Base-by-base conservation (phyloP, 2,113 vertebrate genomes). In the Daubentonia madagascariensis region DNA sequence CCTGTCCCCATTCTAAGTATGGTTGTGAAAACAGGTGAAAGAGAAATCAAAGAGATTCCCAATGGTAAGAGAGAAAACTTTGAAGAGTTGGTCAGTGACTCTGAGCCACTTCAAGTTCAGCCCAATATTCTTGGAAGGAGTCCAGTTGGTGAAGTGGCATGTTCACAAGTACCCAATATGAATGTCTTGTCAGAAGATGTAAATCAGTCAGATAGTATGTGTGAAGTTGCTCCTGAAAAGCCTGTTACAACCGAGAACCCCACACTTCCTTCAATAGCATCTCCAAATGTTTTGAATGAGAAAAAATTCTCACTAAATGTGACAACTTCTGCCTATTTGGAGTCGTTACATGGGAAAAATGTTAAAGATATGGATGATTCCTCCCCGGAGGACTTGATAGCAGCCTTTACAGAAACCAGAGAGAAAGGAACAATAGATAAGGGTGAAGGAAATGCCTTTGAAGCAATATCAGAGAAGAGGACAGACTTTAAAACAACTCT, bases 291-390 rank as follows among this genome's bases (percentile, higher is more conserved):
- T 83, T 52, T 85, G 89, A 65, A 63, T 43, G 72, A 76, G 50
- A 88, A 50, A 80, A 70, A 95, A 93, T 85, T 72, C 30, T 81
- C 85, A 57, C 75, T 54, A 37, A 85, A 37, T 11, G 9, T 59
- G 63, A 78, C 52, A 79, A 10, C 61, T 50, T 85, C 94, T 12
- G 96, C 98, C 85, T 87, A 28, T 40, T 98, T 97, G 7, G 96
- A 97, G 25, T 97, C 98, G 18, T 96, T 97, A 37, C 96, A 98
- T 40, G 97, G 98, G 8, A 99, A 99, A 93, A 99, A 98, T 92
- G 76, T 99, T 99, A 78, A 99, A 99, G 99, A 98, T 18, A 97
- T 52, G 68, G 97, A 98, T 88, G 98, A 98, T 14, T 98, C 98
- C 65, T 98, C 98, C 30, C 96, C 98, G 2, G 98, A 98, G 59